Conservation (phyloP, 2,797 vertebrate genomes). For the Zenarchopterus dispar region DNA sequence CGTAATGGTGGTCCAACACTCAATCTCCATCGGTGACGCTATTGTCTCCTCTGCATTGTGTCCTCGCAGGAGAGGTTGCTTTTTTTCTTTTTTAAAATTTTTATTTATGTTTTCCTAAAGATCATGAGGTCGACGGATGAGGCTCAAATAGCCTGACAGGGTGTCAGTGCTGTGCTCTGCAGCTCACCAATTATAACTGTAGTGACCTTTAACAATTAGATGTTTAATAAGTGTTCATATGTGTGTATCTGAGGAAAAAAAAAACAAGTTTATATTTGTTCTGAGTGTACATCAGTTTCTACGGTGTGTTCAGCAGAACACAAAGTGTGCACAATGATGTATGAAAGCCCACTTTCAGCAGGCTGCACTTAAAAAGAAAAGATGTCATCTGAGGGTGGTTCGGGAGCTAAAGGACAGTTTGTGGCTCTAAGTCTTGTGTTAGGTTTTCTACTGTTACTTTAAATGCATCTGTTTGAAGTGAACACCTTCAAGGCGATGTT, state of each 20-base stretch:
- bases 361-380: conserved; percentile 21
- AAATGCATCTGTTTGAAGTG: conserved; percentile 44
- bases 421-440: conserved; percentile 52
- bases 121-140: conserved; percentile 51
- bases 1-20: conserved; percentile 77
- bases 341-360: conserved; percentile 15
- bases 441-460: conserved; percentile 59
- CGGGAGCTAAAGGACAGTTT: conserved; percentile 48
- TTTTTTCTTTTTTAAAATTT: conserved; percentile 6
- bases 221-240: conserved; percentile 19
- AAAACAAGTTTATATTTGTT: conserved; percentile 1
- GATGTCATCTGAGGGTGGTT: conserved; percentile 24
- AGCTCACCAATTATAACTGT: conserved; percentile 32
- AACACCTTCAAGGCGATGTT: conserved; percentile 77
- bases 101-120: conserved; percentile 49
- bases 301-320: conserved; percentile 28
- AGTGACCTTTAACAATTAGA: conserved; percentile 42
- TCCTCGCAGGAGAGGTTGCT: conserved; percentile 63
- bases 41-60: conserved; percentile 61
- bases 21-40: conserved; percentile 75
- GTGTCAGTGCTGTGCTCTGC: conserved; percentile 51
- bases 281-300: conserved; percentile 17
- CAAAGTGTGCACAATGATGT: conserved; percentile 7
- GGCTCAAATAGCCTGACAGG: conserved; percentile 33
- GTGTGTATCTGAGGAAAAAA: conserved; percentile 16